A percentile compares a stretch with the other conserved stretches of the same genome.
These are phyloP conservation scores for Platygyra sinensis DNA, from an alignment of 64 coral and sea anemone genomes.

Conservation along the genomic window DNA sequence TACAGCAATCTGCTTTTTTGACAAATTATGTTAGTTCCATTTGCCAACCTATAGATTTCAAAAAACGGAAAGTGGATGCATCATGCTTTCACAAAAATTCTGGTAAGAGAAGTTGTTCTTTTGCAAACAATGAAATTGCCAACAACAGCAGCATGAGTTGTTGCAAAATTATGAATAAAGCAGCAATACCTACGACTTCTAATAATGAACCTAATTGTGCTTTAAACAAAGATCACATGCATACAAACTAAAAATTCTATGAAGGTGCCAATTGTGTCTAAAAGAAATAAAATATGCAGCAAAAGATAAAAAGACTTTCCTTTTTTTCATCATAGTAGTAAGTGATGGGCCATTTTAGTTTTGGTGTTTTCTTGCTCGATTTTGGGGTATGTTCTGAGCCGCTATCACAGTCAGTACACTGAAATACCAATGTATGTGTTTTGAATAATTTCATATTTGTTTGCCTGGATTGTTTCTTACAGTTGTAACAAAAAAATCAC, in stretches of 20 bases:
- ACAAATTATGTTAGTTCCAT: slow-evolving; percentile 44
- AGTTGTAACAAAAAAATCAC: no score
- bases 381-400: no score
- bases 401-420: no score
- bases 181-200: background rate
- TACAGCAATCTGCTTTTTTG: background rate
- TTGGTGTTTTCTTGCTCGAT: background rate
- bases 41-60: slow-evolving; percentile 38
- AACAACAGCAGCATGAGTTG: slow-evolving; percentile 20
- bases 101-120: slow-evolving; percentile 19
- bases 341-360: background rate
- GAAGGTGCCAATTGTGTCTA: slow-evolving; percentile 23
- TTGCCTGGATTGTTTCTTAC: no score
- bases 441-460: no score
- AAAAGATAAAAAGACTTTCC: slow-evolving; percentile 16
- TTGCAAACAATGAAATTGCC: no score
- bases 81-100: slow-evolving; percentile 52
- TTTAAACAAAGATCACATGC: slow-evolving; percentile 27
- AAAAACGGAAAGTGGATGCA: slow-evolving; percentile 48
- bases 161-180: background rate
- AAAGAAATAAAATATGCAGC: slow-evolving; percentile 28
- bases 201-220: slow-evolving; percentile 1
- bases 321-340: slow-evolving; percentile 27
- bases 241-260: slow-evolving; percentile 18
- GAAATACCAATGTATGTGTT: no score